phyloP scores from a whole-genome alignment of 2,888 invertebrate genomes.

The Phortica okadai region DNA sequence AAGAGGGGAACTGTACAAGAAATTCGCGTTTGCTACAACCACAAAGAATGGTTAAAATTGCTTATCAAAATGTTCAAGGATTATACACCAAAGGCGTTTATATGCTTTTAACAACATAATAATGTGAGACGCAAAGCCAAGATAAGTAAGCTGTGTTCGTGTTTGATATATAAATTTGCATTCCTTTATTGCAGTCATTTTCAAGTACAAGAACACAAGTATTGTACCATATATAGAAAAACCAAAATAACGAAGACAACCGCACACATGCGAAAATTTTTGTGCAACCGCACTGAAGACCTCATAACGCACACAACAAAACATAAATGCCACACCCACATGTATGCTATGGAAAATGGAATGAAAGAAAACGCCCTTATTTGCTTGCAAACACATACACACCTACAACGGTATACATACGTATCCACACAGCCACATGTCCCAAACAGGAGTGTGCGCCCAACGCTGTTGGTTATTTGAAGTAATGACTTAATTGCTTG shows the following conservation, averaged over 20 bases:
- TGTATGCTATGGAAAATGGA: neutral
- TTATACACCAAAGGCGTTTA: slow-evolving; percentile 27
- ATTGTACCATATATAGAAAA: neutral
- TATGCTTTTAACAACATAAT: slow-evolving; percentile 24
- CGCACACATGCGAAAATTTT: slow-evolving; percentile 29
- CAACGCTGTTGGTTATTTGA: slow-evolving; percentile 58
- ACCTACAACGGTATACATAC: slow-evolving; percentile 23
- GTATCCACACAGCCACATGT: neutral
- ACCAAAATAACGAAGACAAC: slow-evolving; percentile 28
- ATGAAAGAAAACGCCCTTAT: slow-evolving; percentile 51
- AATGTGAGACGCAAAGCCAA: neutral
- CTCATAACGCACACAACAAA: neutral
- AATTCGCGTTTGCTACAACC: slow-evolving; percentile 36
- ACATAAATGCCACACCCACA: neutral
- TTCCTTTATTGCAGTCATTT: slow-evolving; percentile 67
- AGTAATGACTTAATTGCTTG: slow-evolving; percentile 68
- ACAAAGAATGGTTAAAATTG: slow-evolving; percentile 59
- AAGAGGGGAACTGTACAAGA: slow-evolving; percentile 25
- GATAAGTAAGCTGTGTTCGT: neutral
- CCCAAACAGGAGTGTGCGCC: slow-evolving; percentile 11
- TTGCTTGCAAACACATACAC: slow-evolving; percentile 66
- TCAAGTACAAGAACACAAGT: slow-evolving; percentile 34
- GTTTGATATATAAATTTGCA: slow-evolving; percentile 63
- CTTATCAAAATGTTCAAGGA: slow-evolving; percentile 58
- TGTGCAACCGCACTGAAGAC: slow-evolving; percentile 46